These are phyloP conservation scores for Drosophila prosaltans DNA, from an alignment of 1,140 invertebrate genomes.

Conservation along the genomic window DNA sequence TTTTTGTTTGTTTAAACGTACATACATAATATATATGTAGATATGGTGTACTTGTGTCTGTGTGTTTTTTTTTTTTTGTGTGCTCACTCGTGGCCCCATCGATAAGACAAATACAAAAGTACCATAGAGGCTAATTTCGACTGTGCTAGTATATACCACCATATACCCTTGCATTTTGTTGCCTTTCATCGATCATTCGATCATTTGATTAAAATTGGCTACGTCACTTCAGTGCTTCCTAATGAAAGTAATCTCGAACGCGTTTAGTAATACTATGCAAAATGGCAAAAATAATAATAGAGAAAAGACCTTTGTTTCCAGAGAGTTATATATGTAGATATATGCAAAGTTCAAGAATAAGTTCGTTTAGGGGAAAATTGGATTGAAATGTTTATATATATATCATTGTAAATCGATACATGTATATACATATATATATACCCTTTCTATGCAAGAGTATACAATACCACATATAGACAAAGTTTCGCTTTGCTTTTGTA, in stretches of 20 bases:
- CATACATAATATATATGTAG: conserved; percentile 10
- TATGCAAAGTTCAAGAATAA: no score
- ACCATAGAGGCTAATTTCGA: neutral
- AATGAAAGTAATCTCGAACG: neutral
- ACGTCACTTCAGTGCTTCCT: neutral
- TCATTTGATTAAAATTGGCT: neutral
- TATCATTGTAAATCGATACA: no score
- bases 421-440: neutral
- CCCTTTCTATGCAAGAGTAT: no score
- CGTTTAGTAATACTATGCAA: neutral
- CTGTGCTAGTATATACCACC: no score
- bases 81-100: conserved; percentile 65
- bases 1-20: conserved; percentile 58
- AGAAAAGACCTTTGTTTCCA: no score
- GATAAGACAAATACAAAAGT: conserved; percentile 57
- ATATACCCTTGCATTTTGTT: no score
- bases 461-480: conserved; percentile 22
- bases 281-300: no score
- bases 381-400: no score
- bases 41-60: conserved; percentile 30
- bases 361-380: no score
- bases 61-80: conserved; percentile 28
- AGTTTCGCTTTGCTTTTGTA: conserved; percentile 57
- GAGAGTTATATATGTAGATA: no score
- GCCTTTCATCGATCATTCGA: neutral